Evolutionary conservation across 2,113 vertebrate species (phyloP).

Genomic region (Isurus oxyrinchus): DNA sequence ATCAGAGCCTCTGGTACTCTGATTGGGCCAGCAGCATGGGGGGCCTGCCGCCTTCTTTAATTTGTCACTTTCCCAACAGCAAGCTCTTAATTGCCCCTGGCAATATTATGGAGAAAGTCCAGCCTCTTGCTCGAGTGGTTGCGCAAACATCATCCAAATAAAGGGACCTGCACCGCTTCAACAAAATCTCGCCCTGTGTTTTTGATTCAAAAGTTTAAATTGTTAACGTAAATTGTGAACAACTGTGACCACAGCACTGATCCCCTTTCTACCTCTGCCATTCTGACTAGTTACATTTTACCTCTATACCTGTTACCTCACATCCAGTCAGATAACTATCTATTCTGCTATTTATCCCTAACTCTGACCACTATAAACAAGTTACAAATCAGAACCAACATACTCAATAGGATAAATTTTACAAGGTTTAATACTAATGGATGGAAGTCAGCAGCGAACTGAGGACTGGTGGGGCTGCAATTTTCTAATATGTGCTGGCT

Average conservation of each 20-base stretch:
- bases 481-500: not conserved
- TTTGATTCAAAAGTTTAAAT: not conserved
- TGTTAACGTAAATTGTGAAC: not conserved
- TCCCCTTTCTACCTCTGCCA: not conserved
- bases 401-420: not conserved
- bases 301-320: not conserved
- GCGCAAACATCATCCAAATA: not conserved
- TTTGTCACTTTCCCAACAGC: not conserved
- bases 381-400: not conserved
- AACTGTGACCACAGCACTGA: not conserved
- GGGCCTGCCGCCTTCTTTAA: not conserved
- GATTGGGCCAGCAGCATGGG: not conserved
- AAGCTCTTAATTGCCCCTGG: not conserved
- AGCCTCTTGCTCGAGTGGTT: not conserved
- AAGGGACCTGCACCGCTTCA: no score
- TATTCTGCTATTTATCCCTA: not conserved
- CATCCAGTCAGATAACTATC: not conserved
- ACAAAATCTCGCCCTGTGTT: not conserved
- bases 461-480: no score
- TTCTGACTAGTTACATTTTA: not conserved
- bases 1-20: not conserved
- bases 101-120: no score
- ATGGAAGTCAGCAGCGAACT: not conserved
- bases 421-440: not conserved
- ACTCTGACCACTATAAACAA: not conserved